Conservation (phyloP, 1,140 invertebrate genomes). For the Manduca sexta region DNA sequence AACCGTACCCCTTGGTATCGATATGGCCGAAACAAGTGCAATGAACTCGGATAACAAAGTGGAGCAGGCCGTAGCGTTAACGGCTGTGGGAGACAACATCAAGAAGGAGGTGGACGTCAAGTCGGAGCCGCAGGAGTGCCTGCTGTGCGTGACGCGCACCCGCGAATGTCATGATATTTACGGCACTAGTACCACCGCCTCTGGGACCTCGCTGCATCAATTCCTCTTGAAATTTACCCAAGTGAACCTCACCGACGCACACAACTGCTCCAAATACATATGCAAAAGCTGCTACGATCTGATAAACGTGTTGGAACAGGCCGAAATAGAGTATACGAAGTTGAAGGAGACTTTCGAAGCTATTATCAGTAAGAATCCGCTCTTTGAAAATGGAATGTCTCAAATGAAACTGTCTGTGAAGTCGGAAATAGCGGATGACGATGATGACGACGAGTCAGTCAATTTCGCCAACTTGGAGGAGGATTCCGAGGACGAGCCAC, state of each 20-base stretch:
- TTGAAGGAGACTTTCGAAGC: constrained; percentile 54
- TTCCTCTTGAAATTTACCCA: constrained; percentile 45
- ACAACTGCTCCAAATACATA: constrained; percentile 34
- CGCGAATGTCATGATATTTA: constrained; percentile 36
- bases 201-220: constrained; percentile 37
- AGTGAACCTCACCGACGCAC: constrained; percentile 21
- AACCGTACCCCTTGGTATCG: constrained; percentile 6
- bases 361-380: constrained; percentile 55
- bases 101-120: constrained; percentile 52
- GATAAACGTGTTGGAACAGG: constrained; percentile 50
- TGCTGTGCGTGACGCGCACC: constrained; percentile 39
- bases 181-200: constrained; percentile 31
- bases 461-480: constrained; percentile 19
- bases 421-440: too few relatives aligned
- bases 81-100: constrained; percentile 27
- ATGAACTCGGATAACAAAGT: constrained; percentile 31
- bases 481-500: constrained; percentile 67
- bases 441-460: constrained; percentile 8
- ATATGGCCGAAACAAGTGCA: constrained; percentile 38
- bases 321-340: constrained; percentile 54
- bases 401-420: constrained; percentile 22
- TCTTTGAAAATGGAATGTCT: constrained; percentile 30
- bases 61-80: constrained; percentile 19
- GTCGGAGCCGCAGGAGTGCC: constrained; percentile 47
- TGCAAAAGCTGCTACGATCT: constrained; percentile 55